Conservation (phyloP, 1,140 invertebrate species). For the Drosophila kohkoa region DNA sequence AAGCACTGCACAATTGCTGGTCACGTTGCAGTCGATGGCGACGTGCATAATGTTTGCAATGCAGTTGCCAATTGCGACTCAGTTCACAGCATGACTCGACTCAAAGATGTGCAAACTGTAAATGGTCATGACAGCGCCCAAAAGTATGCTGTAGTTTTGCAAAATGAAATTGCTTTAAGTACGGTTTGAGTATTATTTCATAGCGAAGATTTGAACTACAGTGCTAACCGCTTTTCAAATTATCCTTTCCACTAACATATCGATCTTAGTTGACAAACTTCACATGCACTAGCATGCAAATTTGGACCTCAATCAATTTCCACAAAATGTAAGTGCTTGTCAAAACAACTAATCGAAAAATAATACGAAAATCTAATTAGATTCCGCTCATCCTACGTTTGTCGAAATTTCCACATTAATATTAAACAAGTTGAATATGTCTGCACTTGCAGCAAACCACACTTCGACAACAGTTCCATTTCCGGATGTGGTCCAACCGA, state of each 20-base stretch:
- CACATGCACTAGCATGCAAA: too few relatives aligned
- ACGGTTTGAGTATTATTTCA: not conserved
- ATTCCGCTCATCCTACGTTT: too few relatives aligned
- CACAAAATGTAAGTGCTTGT: too few relatives aligned
- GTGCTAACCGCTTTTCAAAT: too few relatives aligned
- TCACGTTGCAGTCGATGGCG: conserved; percentile 22
- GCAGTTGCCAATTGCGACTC: conserved; percentile 32
- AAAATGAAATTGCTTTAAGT: not conserved
- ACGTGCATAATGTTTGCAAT: conserved; percentile 19
- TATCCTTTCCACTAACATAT: too few relatives aligned
- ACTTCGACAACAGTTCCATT: conserved; percentile 15
- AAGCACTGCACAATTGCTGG: not conserved
- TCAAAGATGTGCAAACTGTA: not conserved
- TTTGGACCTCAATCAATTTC: too few relatives aligned
- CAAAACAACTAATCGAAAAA: not conserved
- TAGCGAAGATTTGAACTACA: not conserved
- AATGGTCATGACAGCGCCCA: not conserved
- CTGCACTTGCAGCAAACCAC: not conserved
- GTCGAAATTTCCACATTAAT: not conserved
- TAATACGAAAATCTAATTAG: too few relatives aligned
- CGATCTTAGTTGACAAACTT: too few relatives aligned
- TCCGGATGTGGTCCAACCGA: not conserved
- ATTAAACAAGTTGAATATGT: conserved; percentile 4
- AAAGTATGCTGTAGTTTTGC: conserved; percentile 20
- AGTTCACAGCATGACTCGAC: conserved; percentile 12